phyloP scores from a whole-genome alignment of 2,888 invertebrate species.

The Mechanitis mazaeus region DNA sequence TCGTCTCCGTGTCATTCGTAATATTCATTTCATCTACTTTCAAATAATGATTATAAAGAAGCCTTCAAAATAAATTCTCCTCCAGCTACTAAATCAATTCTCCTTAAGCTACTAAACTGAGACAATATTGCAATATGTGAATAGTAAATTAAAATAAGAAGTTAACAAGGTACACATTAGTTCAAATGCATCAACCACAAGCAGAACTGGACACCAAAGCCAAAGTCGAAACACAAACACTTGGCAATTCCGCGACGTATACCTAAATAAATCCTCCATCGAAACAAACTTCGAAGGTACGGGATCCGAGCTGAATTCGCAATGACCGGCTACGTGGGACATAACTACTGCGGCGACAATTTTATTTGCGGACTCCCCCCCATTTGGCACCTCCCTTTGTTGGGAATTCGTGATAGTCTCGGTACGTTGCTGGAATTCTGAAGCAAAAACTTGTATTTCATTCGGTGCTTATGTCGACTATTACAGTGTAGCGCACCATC shows the following conservation, averaged over 20 bases:
- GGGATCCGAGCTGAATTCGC: slow-evolving; percentile 53
- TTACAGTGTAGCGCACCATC: slow-evolving; percentile 31
- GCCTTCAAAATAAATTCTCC: too few species aligned
- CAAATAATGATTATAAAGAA: too few species aligned
- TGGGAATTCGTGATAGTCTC: slow-evolving; percentile 35
- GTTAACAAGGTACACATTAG: too few species aligned
- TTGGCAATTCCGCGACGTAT: slow-evolving; percentile 18
- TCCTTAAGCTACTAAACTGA: too few species aligned
- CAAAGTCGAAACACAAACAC: too few species aligned
- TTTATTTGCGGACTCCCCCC: slow-evolving; percentile 55
- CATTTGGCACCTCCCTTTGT: slow-evolving; percentile 49
- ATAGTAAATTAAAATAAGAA: too few species aligned
- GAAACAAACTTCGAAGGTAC: slow-evolving; percentile 53
- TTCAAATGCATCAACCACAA: too few species aligned
- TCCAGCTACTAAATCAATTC: too few species aligned
- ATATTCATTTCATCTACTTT: too few species aligned
- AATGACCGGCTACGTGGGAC: slow-evolving; percentile 58
- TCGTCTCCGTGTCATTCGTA: too few species aligned
- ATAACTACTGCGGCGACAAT: slow-evolving; percentile 49
- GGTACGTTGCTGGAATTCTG: slow-evolving; percentile 37
- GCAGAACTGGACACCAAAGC: too few species aligned
- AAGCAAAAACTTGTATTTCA: slow-evolving; percentile 35
- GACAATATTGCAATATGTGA: too few species aligned
- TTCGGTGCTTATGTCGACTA: slow-evolving; percentile 30
- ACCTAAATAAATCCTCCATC: slow-evolving; percentile 43